phyloP scores from a whole-genome alignment of 2,113 vertebrate species.

The Cynoglossus semilaevis region DNA sequence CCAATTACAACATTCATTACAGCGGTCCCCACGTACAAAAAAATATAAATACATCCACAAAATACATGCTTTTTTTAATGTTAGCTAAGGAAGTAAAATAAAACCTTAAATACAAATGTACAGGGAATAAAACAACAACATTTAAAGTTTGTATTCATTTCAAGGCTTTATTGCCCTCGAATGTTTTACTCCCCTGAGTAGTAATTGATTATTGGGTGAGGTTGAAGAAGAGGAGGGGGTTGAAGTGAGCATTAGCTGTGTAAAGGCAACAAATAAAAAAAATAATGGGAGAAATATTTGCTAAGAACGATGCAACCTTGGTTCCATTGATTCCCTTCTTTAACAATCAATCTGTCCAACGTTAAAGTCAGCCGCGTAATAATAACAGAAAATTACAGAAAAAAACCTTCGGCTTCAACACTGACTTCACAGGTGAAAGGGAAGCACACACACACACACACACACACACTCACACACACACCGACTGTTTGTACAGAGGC shows the following conservation, averaged over 20 bases:
- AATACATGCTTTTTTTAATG: too few relatives aligned
- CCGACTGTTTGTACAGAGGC: constrained; percentile 38
- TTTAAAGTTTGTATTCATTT: constrained; percentile 56
- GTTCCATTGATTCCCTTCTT: constrained; percentile 25
- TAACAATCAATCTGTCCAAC: constrained; percentile 29
- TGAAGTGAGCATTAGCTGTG: not conserved
- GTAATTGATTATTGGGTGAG: constrained; percentile 62
- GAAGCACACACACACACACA: constrained; percentile 17
- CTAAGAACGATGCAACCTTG: constrained; percentile 51
- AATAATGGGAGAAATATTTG: constrained; percentile 59
- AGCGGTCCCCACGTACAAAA: too few relatives aligned
- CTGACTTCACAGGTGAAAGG: constrained; percentile 30
- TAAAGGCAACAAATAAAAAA: constrained; percentile 58
- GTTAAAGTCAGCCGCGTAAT: constrained; percentile 46
- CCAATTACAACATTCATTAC: too few relatives aligned
- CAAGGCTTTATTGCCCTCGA: constrained; percentile 61
- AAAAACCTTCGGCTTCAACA: not conserved
- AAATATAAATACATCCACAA: too few relatives aligned
- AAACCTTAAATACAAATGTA: constrained; percentile 35
- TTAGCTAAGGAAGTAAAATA: constrained; percentile 38
- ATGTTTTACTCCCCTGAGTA: constrained; percentile 55
- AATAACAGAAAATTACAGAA: constrained; percentile 2
- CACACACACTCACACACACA: constrained; percentile 20
- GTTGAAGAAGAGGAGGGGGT: constrained; percentile 28
- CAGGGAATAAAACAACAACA: constrained; percentile 26